Conservation (phyloP, 2,113 vertebrate species). For the Calyptomena viridis region DNA sequence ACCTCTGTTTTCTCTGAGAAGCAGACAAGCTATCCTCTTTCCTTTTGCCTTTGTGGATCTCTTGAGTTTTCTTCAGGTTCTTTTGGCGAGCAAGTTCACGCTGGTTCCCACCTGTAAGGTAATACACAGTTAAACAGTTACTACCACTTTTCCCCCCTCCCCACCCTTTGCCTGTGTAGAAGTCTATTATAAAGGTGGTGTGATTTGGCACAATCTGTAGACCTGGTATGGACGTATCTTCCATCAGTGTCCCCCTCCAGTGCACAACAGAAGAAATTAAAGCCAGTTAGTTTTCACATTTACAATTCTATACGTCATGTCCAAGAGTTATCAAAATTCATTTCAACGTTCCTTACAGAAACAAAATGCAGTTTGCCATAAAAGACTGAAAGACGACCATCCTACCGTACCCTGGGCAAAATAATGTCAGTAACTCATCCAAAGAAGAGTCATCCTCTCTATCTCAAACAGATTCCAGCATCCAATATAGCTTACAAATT, state of each 20-base stretch:
- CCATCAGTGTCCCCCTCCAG: neutral
- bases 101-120: constrained; percentile 76
- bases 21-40: constrained; percentile 77
- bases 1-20: constrained; percentile 80
- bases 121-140: neutral
- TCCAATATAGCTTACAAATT: neutral
- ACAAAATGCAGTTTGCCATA: neutral
- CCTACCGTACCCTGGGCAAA: neutral
- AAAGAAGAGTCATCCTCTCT: neutral
- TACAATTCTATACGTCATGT: neutral
- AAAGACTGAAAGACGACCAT: neutral
- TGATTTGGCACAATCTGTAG: neutral
- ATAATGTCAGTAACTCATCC: neutral
- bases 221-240: neutral
- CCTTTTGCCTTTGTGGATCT: constrained; percentile 78
- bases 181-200: neutral
- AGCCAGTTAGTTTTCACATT: neutral
- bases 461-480: neutral
- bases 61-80: constrained; percentile 79
- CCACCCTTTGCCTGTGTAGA: neutral
- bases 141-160: neutral
- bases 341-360: neutral
- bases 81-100: constrained; percentile 79
- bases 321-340: neutral
- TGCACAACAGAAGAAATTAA: neutral